phyloP scores from a whole-genome alignment of 2,888 invertebrate genomes.

The Listrodromus nycthemerus region DNA sequence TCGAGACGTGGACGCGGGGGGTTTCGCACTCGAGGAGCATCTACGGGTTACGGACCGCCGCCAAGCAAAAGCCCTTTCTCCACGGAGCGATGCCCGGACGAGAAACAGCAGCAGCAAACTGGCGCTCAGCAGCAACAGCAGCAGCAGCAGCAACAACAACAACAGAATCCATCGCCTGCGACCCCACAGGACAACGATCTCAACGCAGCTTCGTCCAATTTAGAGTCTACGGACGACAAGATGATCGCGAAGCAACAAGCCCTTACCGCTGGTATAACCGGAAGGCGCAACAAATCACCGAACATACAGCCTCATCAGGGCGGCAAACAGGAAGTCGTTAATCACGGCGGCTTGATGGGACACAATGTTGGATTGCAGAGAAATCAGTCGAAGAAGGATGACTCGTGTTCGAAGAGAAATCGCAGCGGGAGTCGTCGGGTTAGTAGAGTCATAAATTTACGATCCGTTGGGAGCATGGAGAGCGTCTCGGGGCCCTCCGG shows the following conservation, averaged over 20 bases:
- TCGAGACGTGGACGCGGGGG: conserved; percentile 93
- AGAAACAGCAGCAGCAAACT: conserved; percentile 83
- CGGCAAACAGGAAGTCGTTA: conserved; percentile 64
- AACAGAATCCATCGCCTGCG: conserved; percentile 74
- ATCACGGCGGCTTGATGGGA: conserved; percentile 68
- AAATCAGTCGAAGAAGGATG: conserved; percentile 77
- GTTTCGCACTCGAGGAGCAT: conserved; percentile 85
- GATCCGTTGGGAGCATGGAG: background rate
- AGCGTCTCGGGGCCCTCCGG: background rate
- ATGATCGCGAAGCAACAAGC: conserved; percentile 89
- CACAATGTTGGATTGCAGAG: conserved; percentile 70
- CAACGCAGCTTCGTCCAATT: conserved; percentile 70
- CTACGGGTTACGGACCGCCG: conserved; percentile 90
- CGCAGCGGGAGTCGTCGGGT: conserved; percentile 81
- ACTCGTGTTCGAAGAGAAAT: conserved; percentile 78
- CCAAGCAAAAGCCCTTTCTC: conserved; percentile 91
- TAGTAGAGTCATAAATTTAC: conserved; percentile 39
- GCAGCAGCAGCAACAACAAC: conserved; percentile 78
- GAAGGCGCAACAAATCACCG: conserved; percentile 83
- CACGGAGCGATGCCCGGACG: conserved; percentile 83
- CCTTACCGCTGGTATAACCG: conserved; percentile 88
- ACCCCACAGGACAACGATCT: conserved; percentile 81
- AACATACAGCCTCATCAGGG: conserved; percentile 74
- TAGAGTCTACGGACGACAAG: conserved; percentile 87
- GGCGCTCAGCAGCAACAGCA: conserved; percentile 80